Evolutionary conservation across 2,797 vertebrate species (phyloP).

Genomic region (Cheracebus regulus): DNA sequence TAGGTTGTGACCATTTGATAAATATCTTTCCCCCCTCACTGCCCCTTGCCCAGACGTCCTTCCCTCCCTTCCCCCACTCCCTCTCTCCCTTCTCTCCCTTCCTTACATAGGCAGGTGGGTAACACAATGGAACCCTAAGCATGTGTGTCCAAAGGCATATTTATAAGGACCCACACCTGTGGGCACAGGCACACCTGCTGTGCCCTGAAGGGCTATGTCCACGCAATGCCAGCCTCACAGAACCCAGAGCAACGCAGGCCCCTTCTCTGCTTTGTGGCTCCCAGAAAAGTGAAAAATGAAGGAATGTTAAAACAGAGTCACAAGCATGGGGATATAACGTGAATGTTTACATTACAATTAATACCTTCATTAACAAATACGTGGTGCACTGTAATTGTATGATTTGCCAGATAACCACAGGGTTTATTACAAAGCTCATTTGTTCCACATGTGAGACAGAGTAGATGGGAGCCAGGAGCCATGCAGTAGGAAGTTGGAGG

Average conservation of each 20-base stretch:
- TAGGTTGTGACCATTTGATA: neutral
- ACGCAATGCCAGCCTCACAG: neutral
- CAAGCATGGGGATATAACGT: neutral
- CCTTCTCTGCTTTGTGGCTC: neutral
- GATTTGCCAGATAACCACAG: neutral
- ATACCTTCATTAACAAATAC: neutral
- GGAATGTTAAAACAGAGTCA: neutral
- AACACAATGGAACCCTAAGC: neutral
- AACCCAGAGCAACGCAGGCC: neutral
- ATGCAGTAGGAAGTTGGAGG: rapidly evolving
- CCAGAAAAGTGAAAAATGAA: neutral
- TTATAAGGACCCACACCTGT: rapidly evolving
- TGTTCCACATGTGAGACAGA: neutral
- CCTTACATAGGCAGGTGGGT: neutral
- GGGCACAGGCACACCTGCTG: too few species aligned
- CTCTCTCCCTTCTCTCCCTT: neutral
- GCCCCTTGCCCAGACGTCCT: too few species aligned
- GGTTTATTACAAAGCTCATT: neutral
- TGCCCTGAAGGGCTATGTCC: rapidly evolving
- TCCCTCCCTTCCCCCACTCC: too few species aligned
- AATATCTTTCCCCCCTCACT: neutral
- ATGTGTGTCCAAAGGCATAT: rapidly evolving
- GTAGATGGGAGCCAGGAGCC: rapidly evolving
- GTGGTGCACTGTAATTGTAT: rapidly evolving
- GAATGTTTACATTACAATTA: neutral